These are phyloP conservation scores for Thecocarcelia acutangulata DNA, from an alignment of 2,888 invertebrate genomes.

Conservation along the genomic window DNA sequence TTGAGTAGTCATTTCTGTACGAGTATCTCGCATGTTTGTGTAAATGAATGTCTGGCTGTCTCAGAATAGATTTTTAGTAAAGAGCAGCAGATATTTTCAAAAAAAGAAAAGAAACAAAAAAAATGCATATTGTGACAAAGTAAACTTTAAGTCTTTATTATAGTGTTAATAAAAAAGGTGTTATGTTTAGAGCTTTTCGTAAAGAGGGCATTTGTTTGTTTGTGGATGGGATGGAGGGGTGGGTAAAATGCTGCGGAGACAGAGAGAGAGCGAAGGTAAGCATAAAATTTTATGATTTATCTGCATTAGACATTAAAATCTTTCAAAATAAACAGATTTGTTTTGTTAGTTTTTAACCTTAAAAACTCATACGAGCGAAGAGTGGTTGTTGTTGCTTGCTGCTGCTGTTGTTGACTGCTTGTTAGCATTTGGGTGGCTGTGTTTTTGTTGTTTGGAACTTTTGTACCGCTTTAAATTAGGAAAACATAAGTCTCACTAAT, in stretches of 20 bases:
- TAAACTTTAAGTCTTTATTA: slow-evolving; percentile 61
- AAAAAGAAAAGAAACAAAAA: slow-evolving; percentile 12
- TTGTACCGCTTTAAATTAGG: slow-evolving; percentile 55
- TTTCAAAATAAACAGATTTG: slow-evolving; percentile 68
- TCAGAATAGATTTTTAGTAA: slow-evolving; percentile 11
- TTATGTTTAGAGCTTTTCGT: slow-evolving; percentile 61
- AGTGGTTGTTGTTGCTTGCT: slow-evolving; percentile 10
- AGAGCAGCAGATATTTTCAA: slow-evolving; percentile 10
- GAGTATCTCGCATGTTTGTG: background rate
- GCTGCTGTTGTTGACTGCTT: slow-evolving; percentile 8
- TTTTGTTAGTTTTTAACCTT: slow-evolving; percentile 54
- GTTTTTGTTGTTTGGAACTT: slow-evolving; percentile 23
- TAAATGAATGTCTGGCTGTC: background rate
- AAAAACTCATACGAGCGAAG: background rate
- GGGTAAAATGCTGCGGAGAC: background rate
- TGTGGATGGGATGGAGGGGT: background rate
- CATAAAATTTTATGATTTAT: slow-evolving; percentile 60
- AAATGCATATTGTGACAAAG: slow-evolving; percentile 60
- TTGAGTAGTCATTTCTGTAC: slow-evolving; percentile 15
- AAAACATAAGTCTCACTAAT: slow-evolving; percentile 63
- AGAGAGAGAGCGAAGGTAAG: background rate
- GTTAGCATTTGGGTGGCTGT: slow-evolving; percentile 10
- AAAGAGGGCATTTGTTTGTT: slow-evolving; percentile 2
- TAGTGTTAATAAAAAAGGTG: slow-evolving; percentile 61
- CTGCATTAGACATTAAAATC: slow-evolving; percentile 62